Evolutionary conservation across 2,113 vertebrate species (phyloP).

Genomic region (Hyaena hyaena): DNA sequence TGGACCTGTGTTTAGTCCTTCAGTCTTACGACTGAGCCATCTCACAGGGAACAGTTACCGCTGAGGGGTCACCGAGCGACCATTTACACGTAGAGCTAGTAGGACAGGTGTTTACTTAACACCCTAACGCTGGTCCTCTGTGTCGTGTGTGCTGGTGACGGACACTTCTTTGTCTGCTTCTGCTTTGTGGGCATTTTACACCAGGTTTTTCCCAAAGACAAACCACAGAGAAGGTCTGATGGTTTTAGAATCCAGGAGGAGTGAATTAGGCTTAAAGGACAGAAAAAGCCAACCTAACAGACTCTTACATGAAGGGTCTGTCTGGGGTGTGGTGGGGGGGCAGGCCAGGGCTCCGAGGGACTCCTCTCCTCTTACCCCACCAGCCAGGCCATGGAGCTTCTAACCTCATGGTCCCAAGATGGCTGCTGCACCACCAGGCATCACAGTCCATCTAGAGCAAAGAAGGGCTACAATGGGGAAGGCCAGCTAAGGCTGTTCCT

Average conservation of each 20-base stretch:
- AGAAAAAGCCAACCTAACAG: not conserved
- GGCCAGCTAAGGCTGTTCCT: not conserved
- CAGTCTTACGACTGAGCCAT: not conserved
- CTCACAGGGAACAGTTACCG: not conserved
- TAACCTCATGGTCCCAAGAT: not conserved
- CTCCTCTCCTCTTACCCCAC: not conserved
- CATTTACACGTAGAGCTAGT: no score
- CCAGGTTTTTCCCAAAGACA: not conserved
- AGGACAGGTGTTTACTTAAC: not conserved
- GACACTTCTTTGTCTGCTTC: not conserved
- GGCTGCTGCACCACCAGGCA: not conserved
- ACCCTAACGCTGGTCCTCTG: not conserved
- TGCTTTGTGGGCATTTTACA: not conserved
- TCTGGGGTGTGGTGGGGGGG: not conserved
- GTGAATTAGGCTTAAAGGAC: rapidly evolving
- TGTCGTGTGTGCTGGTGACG: not conserved
- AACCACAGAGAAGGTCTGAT: not conserved
- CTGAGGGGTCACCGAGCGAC: not conserved
- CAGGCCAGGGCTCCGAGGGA: not conserved
- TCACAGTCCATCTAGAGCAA: not conserved
- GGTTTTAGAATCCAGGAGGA: not conserved
- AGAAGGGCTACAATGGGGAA: not conserved
- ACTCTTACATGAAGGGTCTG: not conserved
- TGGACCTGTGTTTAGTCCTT: not conserved
- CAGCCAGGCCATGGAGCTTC: not conserved